phyloP scores from a whole-genome alignment of 2,797 vertebrate species.

The Lemur catta region DNA sequence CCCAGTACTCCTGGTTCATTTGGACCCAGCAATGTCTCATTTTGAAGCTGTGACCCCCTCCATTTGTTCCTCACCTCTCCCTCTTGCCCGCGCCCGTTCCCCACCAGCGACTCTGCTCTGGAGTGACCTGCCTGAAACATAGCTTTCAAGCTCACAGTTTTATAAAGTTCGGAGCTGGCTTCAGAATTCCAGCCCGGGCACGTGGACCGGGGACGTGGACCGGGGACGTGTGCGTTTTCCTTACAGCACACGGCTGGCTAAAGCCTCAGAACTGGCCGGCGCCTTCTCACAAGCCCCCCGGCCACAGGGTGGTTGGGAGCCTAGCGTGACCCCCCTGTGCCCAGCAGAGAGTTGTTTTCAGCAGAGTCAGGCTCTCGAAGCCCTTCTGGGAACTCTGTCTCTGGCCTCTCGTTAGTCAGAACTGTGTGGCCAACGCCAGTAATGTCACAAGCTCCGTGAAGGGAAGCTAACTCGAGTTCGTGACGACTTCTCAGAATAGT shows the following conservation, averaged over 20 bases:
- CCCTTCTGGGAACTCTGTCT: not conserved
- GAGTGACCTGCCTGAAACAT: not conserved
- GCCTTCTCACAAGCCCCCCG: not conserved
- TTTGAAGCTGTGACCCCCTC: not conserved
- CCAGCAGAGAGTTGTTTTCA: not conserved
- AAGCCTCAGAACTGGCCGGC: not conserved
- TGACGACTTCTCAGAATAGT: not conserved
- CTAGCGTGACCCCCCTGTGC: not conserved
- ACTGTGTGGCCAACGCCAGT: not conserved
- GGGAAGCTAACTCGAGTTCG: not conserved
- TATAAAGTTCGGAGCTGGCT: not conserved
- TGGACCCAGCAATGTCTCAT: not conserved
- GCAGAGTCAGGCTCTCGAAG: not conserved
- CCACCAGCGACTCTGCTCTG: not conserved
- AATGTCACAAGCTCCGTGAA: not conserved
- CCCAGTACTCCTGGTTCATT: not conserved
- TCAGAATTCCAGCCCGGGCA: not conserved
- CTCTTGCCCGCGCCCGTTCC: not conserved
- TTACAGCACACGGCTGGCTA: accelerated
- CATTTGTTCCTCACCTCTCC: not conserved
- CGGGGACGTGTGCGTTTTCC: not conserved
- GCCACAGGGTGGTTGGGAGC: too few species aligned
- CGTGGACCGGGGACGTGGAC: not conserved
- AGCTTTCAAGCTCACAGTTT: not conserved
- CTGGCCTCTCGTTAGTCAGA: not conserved